Percentiles rank a stretch among this genome's conserved stretches.
Evolutionary conservation across 2,888 invertebrate species (phyloP).

Genomic region (Chaetoderma sp.): DNA sequence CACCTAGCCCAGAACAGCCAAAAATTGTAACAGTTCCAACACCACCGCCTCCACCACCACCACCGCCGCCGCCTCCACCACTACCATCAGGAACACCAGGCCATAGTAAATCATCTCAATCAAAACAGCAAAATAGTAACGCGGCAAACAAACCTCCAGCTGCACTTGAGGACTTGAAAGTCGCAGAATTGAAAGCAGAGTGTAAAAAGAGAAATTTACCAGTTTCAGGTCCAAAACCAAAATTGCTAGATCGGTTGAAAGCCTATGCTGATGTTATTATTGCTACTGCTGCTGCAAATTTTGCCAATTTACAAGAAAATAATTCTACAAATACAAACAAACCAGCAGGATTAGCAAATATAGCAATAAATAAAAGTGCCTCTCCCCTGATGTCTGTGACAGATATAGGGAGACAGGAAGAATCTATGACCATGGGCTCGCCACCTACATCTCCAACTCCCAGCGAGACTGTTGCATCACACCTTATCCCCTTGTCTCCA

Average conservation of each 20-base stretch:
- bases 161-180: conserved; percentile 95
- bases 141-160: conserved; percentile 48
- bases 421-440: conserved; percentile 33
- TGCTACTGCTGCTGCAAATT: not conserved
- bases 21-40: conserved; percentile 37
- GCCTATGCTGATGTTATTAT: conserved; percentile 71
- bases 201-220: conserved; percentile 92
- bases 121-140: not conserved
- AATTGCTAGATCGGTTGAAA: conserved; percentile 90
- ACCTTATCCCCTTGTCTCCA: conserved; percentile 55
- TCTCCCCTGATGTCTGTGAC: not conserved
- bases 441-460: conserved; percentile 57
- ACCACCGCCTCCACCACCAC: conserved; percentile 38
- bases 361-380: not conserved
- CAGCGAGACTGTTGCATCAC: conserved; percentile 32
- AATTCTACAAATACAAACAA: not conserved
- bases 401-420: conserved; percentile 38
- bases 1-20: conserved; percentile 67
- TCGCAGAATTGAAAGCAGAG: conserved; percentile 92
- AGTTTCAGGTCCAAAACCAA: conserved; percentile 96
- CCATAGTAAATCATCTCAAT: conserved; percentile 4
- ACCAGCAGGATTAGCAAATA: not conserved
- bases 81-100: conserved; percentile 25
- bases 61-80: conserved; percentile 38
- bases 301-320: too few relatives aligned